Base-by-base conservation (phyloP, 2,797 vertebrate genomes). In the Siniperca obscura region DNA sequence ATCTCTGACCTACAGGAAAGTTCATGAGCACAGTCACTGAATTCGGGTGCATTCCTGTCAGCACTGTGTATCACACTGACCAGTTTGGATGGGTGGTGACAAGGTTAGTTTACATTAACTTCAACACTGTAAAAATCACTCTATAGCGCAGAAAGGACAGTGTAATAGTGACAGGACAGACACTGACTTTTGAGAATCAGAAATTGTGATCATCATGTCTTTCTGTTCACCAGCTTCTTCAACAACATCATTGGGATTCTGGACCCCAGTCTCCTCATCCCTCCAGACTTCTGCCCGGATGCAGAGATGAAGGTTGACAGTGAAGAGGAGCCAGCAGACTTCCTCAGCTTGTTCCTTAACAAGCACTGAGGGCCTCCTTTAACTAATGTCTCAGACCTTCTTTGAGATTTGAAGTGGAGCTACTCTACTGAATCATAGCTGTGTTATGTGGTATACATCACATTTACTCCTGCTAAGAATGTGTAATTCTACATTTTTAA, bases 1-100 rank as follows among this genome's bases (percentile, higher is more conserved):
- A 11, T 42, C 4, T 65, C 25, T 73, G 27, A 53, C 21, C 7
- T 36, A 7, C 85, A 96, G 95, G 72, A 52, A 82, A 60, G 34
- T 96, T 88, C 62, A 0, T 92, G 0, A 36, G 1, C n/a, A 93
- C 94, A 0, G 85, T 95, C 19, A 96, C 95, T 7, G 93, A 96
- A 27, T 93, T 94, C 5, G 95, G 94, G 38, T 96, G 96, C 75
- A 70, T 96, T 61, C 95, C 95, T 1, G n/a, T 96, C 66, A 77
- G 1, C 46, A 53, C 3, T 0, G 0, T 13, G 0, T 87, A 73
- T 75, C 65, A 93, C 3, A 90, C 82, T 0, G 0, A 56, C 0
- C 0, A 84, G 1, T 87, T 25, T 11, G 94, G 93, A 59, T 95
- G 95, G 96, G 0, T 87, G 1, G 0, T 85, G 17, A 74, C 9